Evolutionary conservation across 2,797 vertebrate genomes (phyloP).

Genomic region (Erpetoichthys calabaricus): DNA sequence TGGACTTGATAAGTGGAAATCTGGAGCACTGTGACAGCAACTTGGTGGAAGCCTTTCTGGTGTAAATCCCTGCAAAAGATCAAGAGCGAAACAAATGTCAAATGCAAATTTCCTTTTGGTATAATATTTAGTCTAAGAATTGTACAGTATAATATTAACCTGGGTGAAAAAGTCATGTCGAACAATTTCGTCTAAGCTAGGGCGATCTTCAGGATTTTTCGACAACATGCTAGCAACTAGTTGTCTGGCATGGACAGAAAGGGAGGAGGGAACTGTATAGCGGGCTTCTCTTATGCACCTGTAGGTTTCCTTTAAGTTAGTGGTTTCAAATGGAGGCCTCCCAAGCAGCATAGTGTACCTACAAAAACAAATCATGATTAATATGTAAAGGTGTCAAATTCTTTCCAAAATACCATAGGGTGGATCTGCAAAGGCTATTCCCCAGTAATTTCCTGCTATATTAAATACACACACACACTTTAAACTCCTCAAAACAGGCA

Average conservation of each 20-base stretch:
- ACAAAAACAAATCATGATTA: slow-evolving; percentile 8
- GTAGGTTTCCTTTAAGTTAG: slow-evolving; percentile 94
- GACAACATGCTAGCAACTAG: slow-evolving; percentile 80
- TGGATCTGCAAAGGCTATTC: not conserved
- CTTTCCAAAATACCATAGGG: not conserved
- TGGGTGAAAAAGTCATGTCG: slow-evolving; percentile 89
- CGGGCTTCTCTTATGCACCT: slow-evolving; percentile 86
- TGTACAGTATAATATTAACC: slow-evolving; percentile 41
- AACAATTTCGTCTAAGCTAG: slow-evolving; percentile 79
- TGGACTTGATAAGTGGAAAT: slow-evolving; percentile 91
- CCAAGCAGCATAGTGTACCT: slow-evolving; percentile 97
- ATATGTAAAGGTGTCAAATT: not conserved
- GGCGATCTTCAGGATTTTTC: slow-evolving; percentile 79
- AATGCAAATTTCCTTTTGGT: no score
- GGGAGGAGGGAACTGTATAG: slow-evolving; percentile 79
- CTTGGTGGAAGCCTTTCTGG: slow-evolving; percentile 80
- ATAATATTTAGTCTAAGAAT: no score
- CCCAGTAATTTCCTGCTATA: not conserved
- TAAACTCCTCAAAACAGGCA: no score
- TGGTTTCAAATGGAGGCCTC: slow-evolving; percentile 91
- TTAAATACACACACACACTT: not conserved
- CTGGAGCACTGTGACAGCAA: slow-evolving; percentile 86
- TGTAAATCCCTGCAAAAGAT: slow-evolving; percentile 71
- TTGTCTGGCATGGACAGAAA: slow-evolving; percentile 75
- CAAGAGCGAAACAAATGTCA: no score